These are phyloP conservation scores for Barbus barbus DNA, from an alignment of 2,113 vertebrate species.

Conservation along the genomic window DNA sequence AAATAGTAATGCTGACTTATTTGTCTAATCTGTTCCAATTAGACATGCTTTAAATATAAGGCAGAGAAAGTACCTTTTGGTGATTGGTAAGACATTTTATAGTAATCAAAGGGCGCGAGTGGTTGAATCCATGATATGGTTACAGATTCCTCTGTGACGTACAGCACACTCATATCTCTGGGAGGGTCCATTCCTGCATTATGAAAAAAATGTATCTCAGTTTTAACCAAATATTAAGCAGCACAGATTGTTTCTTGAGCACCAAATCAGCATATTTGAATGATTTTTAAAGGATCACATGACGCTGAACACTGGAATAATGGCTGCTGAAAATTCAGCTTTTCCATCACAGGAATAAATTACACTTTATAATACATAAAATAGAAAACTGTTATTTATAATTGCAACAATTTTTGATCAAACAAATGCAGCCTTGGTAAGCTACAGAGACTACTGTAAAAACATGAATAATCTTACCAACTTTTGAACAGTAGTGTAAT, in stretches of 20 bases:
- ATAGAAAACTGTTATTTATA: too few relatives aligned
- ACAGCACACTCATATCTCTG: constrained; percentile 81
- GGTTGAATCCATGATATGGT: constrained; percentile 86
- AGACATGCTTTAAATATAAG: not conserved
- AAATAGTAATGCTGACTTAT: constrained; percentile 5
- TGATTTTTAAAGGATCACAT: not conserved
- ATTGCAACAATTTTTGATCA: not conserved
- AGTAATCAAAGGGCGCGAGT: constrained; percentile 85
- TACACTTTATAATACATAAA: too few relatives aligned
- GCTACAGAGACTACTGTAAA: not conserved
- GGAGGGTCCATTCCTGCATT: constrained; percentile 89
- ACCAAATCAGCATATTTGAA: not conserved
- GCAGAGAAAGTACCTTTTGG: constrained; percentile 77
- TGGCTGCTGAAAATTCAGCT: not conserved
- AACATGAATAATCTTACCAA: not conserved
- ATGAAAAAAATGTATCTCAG: too few relatives aligned
- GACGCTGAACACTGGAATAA: not conserved
- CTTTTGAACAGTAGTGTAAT: not conserved
- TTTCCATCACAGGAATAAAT: not conserved
- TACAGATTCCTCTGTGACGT: constrained; percentile 85
- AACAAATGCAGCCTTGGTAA: not conserved
- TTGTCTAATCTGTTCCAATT: not conserved
- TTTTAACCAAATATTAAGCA: too few relatives aligned
- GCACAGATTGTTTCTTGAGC: too few relatives aligned
- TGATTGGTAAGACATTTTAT: constrained; percentile 87